phyloP scores from a whole-genome alignment of 2,888 invertebrate genomes.

The Teinopalpus imperialis region DNA sequence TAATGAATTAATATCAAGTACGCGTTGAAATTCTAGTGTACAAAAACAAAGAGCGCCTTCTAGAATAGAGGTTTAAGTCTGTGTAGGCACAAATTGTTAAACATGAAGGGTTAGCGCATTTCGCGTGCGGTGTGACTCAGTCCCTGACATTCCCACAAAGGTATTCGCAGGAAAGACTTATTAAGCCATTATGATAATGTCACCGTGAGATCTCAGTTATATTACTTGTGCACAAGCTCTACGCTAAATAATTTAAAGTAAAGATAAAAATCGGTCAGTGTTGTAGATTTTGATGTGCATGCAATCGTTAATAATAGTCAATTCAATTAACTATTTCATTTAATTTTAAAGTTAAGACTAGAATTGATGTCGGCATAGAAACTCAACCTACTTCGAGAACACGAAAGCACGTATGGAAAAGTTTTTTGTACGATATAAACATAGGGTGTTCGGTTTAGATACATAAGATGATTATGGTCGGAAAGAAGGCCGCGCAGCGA shows the following conservation, averaged over 20 bases:
- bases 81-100: conserved; percentile 37
- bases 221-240: conserved; percentile 13
- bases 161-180: conserved; percentile 67
- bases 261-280: conserved; percentile 44
- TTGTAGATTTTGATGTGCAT: conserved; percentile 34
- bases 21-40: conserved; percentile 15
- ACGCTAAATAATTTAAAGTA: conserved; percentile 2
- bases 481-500: conserved; percentile 78
- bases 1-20: conserved; percentile 16
- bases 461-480: conserved; percentile 54
- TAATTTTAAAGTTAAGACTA: conserved; percentile 52
- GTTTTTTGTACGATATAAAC: conserved; percentile 72
- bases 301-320: conserved; percentile 40
- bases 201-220: conserved; percentile 53
- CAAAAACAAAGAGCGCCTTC: conserved; percentile 27
- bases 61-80: conserved; percentile 34
- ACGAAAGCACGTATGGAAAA: conserved; percentile 73
- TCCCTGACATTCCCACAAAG: conserved; percentile 69
- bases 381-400: conserved; percentile 71
- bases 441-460: conserved; percentile 64
- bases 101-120: conserved; percentile 56
- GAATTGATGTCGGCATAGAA: conserved; percentile 71
- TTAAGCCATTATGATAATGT: conserved; percentile 67
- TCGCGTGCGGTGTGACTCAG: conserved; percentile 60
- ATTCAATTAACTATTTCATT: conserved; percentile 61